phyloP scores from a whole-genome alignment of 2,113 vertebrate genomes.

The Salvator merianae region DNA sequence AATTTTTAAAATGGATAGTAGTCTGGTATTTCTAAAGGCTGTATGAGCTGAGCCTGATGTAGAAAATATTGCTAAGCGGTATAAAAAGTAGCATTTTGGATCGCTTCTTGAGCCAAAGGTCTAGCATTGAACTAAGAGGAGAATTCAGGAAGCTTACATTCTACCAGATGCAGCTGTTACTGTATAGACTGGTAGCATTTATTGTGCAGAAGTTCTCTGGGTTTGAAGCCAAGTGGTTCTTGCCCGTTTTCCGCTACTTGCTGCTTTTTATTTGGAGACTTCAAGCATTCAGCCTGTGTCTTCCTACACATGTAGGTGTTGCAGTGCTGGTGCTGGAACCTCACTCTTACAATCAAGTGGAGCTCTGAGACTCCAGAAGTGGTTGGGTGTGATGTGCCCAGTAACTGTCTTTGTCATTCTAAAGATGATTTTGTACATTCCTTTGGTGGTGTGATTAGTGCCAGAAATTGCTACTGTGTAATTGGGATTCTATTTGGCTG shows the following conservation, averaged over 20 bases:
- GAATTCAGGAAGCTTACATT: background rate
- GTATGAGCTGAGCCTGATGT: too few relatives aligned
- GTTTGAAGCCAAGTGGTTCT: background rate
- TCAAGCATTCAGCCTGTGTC: background rate
- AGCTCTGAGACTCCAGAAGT: background rate
- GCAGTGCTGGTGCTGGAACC: background rate
- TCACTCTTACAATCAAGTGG: background rate
- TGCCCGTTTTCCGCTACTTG: background rate
- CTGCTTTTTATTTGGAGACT: background rate
- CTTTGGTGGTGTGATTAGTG: background rate
- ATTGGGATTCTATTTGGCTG: background rate
- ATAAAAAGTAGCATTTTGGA: too few relatives aligned
- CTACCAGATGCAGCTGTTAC: background rate
- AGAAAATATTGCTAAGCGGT: too few relatives aligned
- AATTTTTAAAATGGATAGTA: too few relatives aligned
- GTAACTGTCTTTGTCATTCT: background rate
- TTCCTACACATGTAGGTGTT: background rate
- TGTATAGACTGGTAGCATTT: too few relatives aligned
- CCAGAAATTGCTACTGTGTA: background rate
- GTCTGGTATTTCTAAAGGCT: too few relatives aligned
- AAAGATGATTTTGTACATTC: background rate
- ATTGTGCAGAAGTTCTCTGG: background rate
- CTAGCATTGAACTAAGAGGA: background rate
- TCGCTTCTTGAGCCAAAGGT: too few relatives aligned
- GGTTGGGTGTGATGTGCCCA: background rate